Evolutionary conservation across 2,888 invertebrate species (phyloP).

Genomic region (Megaustenia siamemsis): DNA sequence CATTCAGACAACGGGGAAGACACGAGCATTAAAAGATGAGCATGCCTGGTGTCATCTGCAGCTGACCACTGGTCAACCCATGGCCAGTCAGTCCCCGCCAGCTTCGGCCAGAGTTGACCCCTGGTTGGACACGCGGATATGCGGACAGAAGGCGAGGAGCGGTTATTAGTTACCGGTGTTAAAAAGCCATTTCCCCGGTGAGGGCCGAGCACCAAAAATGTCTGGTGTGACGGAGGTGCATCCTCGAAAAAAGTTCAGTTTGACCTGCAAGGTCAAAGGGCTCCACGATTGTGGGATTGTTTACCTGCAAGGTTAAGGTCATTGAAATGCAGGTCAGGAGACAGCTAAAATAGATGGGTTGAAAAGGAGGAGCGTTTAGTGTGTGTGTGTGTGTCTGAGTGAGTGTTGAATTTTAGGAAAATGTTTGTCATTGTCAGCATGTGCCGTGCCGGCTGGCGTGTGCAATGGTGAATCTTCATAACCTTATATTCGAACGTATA

Average conservation of each 20-base stretch:
- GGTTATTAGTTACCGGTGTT: conserved; percentile 46
- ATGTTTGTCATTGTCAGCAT: too few relatives aligned
- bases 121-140: conserved; percentile 26
- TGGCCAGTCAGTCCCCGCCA: conserved; percentile 10
- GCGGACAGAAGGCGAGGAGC: conserved; percentile 45
- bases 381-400: too few relatives aligned
- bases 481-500: too few relatives aligned
- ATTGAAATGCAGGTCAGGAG: too few relatives aligned
- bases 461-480: too few relatives aligned
- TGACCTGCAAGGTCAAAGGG: conserved; percentile 1
- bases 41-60: conserved; percentile 34
- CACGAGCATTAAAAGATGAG: conserved; percentile 36
- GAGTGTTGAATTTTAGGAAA: too few relatives aligned
- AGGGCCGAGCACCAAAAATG: conserved; percentile 12
- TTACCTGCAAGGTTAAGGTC: conserved; percentile 24
- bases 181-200: conserved; percentile 44
- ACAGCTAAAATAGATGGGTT: too few relatives aligned
- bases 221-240: neutral
- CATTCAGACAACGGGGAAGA: conserved; percentile 19
- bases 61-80: conserved; percentile 41
- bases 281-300: neutral
- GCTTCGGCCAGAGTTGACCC: conserved; percentile 33
- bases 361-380: too few relatives aligned
- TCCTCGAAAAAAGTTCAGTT: conserved; percentile 11
- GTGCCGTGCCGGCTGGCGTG: too few relatives aligned